phyloP scores from a whole-genome alignment of 2,113 vertebrate genomes.

The Morone chrysops region DNA sequence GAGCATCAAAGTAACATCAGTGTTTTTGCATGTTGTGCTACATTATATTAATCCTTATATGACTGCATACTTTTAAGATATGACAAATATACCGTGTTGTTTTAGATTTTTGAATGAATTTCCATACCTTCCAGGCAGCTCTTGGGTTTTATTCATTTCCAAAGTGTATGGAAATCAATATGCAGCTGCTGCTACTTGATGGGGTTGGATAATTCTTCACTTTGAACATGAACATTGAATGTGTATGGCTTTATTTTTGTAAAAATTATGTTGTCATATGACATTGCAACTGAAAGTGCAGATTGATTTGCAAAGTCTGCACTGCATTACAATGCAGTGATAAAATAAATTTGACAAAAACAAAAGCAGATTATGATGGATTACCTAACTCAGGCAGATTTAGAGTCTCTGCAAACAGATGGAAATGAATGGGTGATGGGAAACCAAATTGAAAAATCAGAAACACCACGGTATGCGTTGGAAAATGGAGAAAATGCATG shows the following conservation, averaged over 20 bases:
- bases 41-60: neutral
- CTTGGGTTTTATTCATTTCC: constrained; percentile 4
- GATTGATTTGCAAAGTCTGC: constrained; percentile 22
- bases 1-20: neutral
- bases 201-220: constrained; percentile 29
- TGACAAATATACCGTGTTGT: neutral
- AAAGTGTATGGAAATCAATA: constrained; percentile 24
- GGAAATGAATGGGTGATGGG: constrained; percentile 14
- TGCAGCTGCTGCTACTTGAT: neutral
- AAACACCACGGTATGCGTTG: neutral
- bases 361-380: constrained; percentile 49
- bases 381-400: constrained; percentile 17
- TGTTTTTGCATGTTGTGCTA: neutral
- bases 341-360: constrained; percentile 39
- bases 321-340: constrained; percentile 6
- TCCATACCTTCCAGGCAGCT: neutral
- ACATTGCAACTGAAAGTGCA: neutral
- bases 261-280: neutral
- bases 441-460: neutral
- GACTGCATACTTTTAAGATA: neutral
- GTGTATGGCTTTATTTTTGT: constrained; percentile 26
- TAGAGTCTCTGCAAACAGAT: constrained; percentile 31
- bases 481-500: neutral
- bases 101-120: constrained; percentile 2
- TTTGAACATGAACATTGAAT: neutral